phyloP scores from a whole-genome alignment of 2,113 vertebrate species.

The Protomyctophum bolini region DNA sequence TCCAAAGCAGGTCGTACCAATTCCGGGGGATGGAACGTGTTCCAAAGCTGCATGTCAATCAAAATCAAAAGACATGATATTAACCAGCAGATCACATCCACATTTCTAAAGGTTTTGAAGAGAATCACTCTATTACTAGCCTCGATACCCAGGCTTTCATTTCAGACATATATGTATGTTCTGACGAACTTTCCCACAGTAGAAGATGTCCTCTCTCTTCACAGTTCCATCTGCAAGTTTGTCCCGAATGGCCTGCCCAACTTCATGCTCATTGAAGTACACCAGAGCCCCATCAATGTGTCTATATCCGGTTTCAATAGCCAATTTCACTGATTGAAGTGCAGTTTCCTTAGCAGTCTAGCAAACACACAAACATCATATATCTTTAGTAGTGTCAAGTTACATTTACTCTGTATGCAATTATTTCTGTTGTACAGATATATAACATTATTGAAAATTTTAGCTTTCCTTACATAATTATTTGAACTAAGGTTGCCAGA shows the following conservation, averaged over 20 bases:
- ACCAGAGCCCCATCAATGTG: slow-evolving; percentile 90
- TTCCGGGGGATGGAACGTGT: slow-evolving; percentile 84
- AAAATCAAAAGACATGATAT: not conserved
- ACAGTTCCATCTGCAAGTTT: slow-evolving; percentile 89
- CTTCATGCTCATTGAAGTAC: slow-evolving; percentile 89
- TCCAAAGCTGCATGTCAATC: slow-evolving; percentile 85
- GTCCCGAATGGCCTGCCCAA: slow-evolving; percentile 88
- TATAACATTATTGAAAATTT: too few relatives aligned
- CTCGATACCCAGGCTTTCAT: too few relatives aligned
- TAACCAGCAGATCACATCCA: not conserved
- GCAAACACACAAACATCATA: not conserved
- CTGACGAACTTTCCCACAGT: slow-evolving; percentile 88
- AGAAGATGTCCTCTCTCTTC: slow-evolving; percentile 89
- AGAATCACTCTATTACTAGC: not conserved
- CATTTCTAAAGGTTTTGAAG: not conserved
- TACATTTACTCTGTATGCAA: too few relatives aligned
- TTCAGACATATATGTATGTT: not conserved
- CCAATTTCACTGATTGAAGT: slow-evolving; percentile 80
- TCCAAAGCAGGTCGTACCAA: slow-evolving; percentile 86
- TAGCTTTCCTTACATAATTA: too few relatives aligned
- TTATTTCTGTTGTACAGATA: too few relatives aligned
- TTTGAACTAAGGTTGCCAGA: too few relatives aligned
- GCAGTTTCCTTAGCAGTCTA: slow-evolving; percentile 82
- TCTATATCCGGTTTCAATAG: slow-evolving; percentile 89
- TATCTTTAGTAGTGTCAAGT: too few relatives aligned